Base-by-base conservation (phyloP, 2,797 vertebrate genomes). In the Eospalax fontanierii region DNA sequence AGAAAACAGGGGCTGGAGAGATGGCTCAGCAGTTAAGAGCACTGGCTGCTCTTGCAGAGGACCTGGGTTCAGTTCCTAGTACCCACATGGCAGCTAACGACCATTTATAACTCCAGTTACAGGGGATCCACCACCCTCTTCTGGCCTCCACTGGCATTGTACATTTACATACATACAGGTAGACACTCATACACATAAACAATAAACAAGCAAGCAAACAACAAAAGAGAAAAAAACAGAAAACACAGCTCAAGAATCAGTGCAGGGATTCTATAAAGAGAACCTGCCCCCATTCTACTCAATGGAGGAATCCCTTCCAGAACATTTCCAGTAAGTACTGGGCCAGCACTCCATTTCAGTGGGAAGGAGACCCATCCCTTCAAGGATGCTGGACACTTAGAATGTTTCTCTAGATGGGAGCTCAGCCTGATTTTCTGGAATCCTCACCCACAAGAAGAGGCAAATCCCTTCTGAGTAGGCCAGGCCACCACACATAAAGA, bases 301-400 rank as follows among this genome's bases (percentile, higher is more conserved):
- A n/a, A 11, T 1, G 6, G 6, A 87, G 24, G 15, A n/a, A 21
- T 59, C 15, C 43, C 26, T 68, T 68, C 78, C 78, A 30, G 73
- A 71, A 54, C 16, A 9, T 71, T 63, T 73, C 71, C 71, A 40
- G 68, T 40, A 40, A 61, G 21, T 8, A 2, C 70, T 0, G 2
- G 50, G 70, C 28, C 30, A 57, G 70, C 33, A 21, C 65, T 68
- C 74, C 50, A 30, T 70, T 35, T 19, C 28, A 40, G 28, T 38
- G 15, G 6, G 0, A 35, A 79, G 66, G 65, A 4, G 0, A 26
- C 12, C 75, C 6, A 4, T 1, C 38, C 54, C 0, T 0, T 33
- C n/a, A 21, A 24, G 2, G 10, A 71, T 0, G 0, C 28, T 10
- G 0, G 3, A 38, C 28, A 15, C 59, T 59, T 33, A 28, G 57